Conservation (phyloP, 2,797 vertebrate species). For the Takifugu rubripes region DNA sequence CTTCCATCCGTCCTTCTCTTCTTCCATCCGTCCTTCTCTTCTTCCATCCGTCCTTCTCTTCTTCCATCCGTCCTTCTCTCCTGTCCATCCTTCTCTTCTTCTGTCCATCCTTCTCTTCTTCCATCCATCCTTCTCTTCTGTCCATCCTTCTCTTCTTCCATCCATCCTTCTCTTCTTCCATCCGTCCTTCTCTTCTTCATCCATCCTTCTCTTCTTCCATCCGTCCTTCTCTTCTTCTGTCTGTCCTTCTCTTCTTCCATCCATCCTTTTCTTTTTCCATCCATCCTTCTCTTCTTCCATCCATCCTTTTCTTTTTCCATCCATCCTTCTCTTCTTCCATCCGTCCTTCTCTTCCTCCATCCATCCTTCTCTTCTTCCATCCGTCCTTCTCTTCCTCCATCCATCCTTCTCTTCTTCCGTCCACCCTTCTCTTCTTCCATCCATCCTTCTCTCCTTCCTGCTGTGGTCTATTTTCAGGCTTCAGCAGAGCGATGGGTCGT, state of each 20-base stretch:
- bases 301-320: constrained; percentile 6
- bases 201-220: constrained; percentile 32
- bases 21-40: constrained; percentile 4
- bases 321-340: constrained; percentile 27
- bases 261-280: constrained; percentile 31
- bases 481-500: constrained; percentile 74
- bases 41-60: constrained; percentile 31
- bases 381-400: no score
- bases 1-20: constrained; percentile 34
- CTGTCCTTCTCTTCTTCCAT: constrained; percentile 25
- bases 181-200: constrained; percentile 11
- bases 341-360: constrained; percentile 21
- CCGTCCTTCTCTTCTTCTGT: constrained; percentile 26
- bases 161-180: constrained; percentile 31
- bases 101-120: constrained; percentile 28
- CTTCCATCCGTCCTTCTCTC: constrained; percentile 31
- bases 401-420: no score
- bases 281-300: constrained; percentile 26
- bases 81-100: constrained; percentile 12
- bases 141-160: constrained; percentile 31
- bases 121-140: no score
- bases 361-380: neutral
- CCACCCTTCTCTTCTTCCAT: constrained; percentile 21
- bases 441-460: constrained; percentile 26
- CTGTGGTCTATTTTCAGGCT: constrained; percentile 71